These are phyloP conservation scores for Platypus cylindrus DNA, from an alignment of 2,888 invertebrate species.

Conservation along the genomic window DNA sequence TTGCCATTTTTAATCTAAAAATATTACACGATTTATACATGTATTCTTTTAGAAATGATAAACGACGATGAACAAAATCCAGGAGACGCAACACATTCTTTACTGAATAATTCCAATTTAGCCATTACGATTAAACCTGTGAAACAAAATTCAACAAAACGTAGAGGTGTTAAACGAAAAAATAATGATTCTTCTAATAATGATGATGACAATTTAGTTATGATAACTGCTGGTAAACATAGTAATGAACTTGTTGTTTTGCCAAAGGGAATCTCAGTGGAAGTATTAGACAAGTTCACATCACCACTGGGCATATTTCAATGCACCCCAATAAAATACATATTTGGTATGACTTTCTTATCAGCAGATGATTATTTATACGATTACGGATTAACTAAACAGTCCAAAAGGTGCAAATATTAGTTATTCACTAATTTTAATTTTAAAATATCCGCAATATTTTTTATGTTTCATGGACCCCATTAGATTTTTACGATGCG, in stretches of 20 bases:
- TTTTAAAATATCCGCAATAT: not conserved
- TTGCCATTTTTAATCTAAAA: not conserved
- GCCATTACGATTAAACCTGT: constrained; percentile 13
- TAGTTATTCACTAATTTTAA: constrained; percentile 3
- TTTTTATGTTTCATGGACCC: not conserved
- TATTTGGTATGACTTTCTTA: constrained; percentile 23
- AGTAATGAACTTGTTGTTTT: constrained; percentile 9
- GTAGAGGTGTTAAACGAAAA: constrained; percentile 4
- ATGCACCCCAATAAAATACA: constrained; percentile 18
- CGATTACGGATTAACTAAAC: constrained; percentile 26
- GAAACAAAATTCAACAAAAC: not conserved
- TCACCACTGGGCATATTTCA: constrained; percentile 21
- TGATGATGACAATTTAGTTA: constrained; percentile 1
- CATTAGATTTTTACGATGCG: constrained; percentile 24
- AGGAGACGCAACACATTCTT: not conserved
- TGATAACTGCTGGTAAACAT: constrained; percentile 1
- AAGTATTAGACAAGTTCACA: constrained; percentile 15
- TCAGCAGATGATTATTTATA: constrained; percentile 27
- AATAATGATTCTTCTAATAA: constrained; percentile 1
- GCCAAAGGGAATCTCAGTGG: constrained; percentile 17
- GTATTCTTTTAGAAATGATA: constrained; percentile 9
- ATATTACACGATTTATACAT: too few species aligned
- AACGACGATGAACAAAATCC: constrained; percentile 7
- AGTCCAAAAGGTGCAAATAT: constrained; percentile 17
- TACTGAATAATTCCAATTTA: constrained; percentile 9